Evolutionary conservation across 2,113 vertebrate species (phyloP).

Genomic region (Xiphorhynchus elegans): DNA sequence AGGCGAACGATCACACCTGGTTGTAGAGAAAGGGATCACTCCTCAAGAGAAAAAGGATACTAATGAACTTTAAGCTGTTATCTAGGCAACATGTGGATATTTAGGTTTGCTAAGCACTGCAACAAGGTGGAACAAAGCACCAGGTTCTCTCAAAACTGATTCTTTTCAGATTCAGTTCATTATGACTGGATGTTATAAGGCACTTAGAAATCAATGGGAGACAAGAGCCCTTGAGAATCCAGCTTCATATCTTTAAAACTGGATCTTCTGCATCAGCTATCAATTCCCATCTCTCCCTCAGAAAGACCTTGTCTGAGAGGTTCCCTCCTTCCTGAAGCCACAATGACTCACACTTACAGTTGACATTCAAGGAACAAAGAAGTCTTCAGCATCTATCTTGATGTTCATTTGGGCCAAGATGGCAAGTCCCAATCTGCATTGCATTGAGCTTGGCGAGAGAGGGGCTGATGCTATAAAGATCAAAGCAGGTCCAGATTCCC

Average conservation of each 20-base stretch:
- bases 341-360: constrained; percentile 51
- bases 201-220: constrained; percentile 6
- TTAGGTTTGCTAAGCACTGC: background rate
- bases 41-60: background rate
- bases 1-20: background rate
- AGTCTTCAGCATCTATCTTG: constrained; percentile 49
- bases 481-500: constrained; percentile 23
- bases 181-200: background rate
- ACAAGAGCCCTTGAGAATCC: background rate
- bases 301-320: constrained; percentile 39
- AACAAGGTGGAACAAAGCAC: background rate
- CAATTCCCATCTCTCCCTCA: constrained; percentile 12
- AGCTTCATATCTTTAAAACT: constrained; percentile 14
- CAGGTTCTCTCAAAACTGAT: background rate
- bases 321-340: constrained; percentile 41
- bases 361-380: constrained; percentile 66
- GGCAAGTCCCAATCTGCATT: constrained; percentile 53
- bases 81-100: background rate
- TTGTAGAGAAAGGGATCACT: background rate
- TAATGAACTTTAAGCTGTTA: background rate
- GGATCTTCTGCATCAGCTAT: constrained; percentile 18
- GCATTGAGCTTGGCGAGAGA: constrained; percentile 43
- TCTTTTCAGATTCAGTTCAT: background rate
- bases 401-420: constrained; percentile 49
- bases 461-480: constrained; percentile 41